Conservation (phyloP, 2,113 vertebrate species). For the Cephalopterus ornatus region DNA sequence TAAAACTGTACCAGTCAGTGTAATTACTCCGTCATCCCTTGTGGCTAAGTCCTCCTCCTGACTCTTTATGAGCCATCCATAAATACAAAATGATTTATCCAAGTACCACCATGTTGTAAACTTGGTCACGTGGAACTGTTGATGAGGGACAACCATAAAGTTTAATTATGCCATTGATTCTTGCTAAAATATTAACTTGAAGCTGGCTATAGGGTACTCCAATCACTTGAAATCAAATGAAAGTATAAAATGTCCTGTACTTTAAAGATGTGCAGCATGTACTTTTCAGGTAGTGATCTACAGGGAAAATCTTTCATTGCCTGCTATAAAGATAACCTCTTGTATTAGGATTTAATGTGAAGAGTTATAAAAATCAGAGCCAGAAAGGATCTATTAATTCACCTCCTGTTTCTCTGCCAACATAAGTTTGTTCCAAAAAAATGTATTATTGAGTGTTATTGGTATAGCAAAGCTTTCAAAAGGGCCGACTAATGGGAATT, state of each 20-base stretch:
- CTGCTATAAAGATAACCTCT: conserved; percentile 52
- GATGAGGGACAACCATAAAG: conserved; percentile 7
- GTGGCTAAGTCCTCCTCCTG: not conserved
- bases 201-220: not conserved
- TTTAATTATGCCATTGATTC: conserved; percentile 50
- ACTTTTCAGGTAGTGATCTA: conserved; percentile 27
- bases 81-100: conserved; percentile 32
- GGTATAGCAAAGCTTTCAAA: conserved; percentile 35
- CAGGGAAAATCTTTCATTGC: conserved; percentile 35
- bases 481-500: conserved; percentile 3
- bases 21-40: conserved; percentile 13
- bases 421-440: conserved; percentile 14
- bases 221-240: conserved; percentile 21
- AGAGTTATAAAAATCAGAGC: conserved; percentile 41
- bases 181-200: conserved; percentile 46
- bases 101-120: not conserved
- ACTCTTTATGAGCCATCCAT: conserved; percentile 30
- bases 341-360: conserved; percentile 15
- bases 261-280: not conserved
- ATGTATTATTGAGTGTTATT: conserved; percentile 32
- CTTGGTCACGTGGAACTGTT: not conserved
- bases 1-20: not conserved
- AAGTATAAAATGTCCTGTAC: conserved; percentile 17
- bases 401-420: conserved; percentile 42
- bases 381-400: conserved; percentile 56